Evolutionary conservation across 2,797 vertebrate genomes (phyloP).

Genomic region (Rhinella marina): DNA sequence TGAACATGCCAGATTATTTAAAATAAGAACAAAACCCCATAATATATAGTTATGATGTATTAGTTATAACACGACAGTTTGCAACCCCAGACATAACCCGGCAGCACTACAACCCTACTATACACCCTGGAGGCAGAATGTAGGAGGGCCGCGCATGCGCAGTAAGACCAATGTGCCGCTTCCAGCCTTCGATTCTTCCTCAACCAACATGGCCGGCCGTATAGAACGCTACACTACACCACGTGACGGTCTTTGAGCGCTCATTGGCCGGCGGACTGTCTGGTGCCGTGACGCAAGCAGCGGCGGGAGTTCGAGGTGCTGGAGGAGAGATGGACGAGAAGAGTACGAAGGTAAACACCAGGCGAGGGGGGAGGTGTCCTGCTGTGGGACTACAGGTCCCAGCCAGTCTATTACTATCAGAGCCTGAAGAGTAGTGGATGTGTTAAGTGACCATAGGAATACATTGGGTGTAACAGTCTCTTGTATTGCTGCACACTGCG

Average conservation of each 20-base stretch:
- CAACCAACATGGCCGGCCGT: background rate
- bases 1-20: too few relatives aligned
- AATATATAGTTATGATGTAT: too few relatives aligned
- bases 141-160: background rate
- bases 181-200: background rate
- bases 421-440: background rate
- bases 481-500: too few relatives aligned
- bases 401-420: background rate
- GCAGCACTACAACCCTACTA: too few relatives aligned
- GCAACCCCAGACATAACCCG: too few relatives aligned
- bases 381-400: background rate
- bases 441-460: background rate
- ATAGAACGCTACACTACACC: background rate
- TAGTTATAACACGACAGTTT: too few relatives aligned
- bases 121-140: too few relatives aligned
- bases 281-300: background rate
- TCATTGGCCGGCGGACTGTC: background rate
- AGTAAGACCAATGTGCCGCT: background rate
- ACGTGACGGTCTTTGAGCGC: background rate
- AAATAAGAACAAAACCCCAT: too few relatives aligned
- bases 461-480: too few relatives aligned
- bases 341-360: background rate
- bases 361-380: background rate
- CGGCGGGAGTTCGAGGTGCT: background rate
- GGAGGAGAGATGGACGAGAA: background rate